These are phyloP conservation scores for Blera fallax DNA, from an alignment of 2,888 invertebrate genomes.

Conservation along the genomic window DNA sequence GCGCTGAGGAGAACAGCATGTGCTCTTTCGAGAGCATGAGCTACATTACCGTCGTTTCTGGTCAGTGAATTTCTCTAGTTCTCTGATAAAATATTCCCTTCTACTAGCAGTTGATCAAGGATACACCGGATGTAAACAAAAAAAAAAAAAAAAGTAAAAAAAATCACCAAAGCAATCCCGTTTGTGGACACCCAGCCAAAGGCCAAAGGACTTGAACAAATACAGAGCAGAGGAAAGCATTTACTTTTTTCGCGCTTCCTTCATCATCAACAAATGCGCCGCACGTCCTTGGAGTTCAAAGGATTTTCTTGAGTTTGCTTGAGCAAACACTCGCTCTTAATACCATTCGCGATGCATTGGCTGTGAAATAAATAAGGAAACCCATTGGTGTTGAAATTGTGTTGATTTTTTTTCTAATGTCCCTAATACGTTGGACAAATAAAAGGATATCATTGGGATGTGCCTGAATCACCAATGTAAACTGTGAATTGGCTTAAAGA, in stretches of 20 bases:
- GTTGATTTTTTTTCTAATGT: conserved; percentile 2
- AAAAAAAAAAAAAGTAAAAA: too few species aligned
- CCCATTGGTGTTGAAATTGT: not conserved
- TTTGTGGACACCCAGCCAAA: conserved; percentile 7
- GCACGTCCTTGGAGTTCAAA: conserved; percentile 7
- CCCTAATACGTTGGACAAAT: conserved; percentile 31
- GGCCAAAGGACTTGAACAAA: conserved; percentile 25
- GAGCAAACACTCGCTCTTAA: not conserved
- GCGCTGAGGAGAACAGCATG: not conserved
- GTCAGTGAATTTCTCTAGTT: conserved; percentile 28
- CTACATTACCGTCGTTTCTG: conserved; percentile 32
- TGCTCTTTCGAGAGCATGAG: not conserved
- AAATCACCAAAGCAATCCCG: not conserved
- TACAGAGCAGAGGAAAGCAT: conserved; percentile 5
- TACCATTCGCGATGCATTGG: not conserved
- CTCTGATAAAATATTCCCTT: conserved; percentile 16
- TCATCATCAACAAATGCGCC: not conserved
- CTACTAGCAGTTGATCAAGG: conserved; percentile 23
- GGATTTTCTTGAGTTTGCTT: not conserved
- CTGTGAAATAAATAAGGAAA: not conserved
- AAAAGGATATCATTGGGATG: conserved; percentile 9
- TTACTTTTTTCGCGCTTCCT: not conserved
- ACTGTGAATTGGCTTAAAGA: not conserved
- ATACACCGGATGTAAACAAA: not conserved
- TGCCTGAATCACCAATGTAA: not conserved